Evolutionary conservation across 2,888 invertebrate species (phyloP).

Genomic region (Leucoma salicis): DNA sequence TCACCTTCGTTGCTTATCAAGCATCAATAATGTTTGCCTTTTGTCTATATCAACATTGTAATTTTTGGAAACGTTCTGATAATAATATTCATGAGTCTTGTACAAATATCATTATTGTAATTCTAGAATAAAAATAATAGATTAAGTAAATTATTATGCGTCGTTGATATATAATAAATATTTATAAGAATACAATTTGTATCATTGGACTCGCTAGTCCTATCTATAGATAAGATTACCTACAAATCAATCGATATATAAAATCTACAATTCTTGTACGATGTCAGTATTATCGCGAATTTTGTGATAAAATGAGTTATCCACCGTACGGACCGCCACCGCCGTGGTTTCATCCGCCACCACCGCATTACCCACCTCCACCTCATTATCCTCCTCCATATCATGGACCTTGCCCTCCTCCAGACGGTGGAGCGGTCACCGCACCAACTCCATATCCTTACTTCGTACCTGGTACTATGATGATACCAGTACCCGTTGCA

Average conservation of each 20-base stretch:
- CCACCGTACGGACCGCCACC: constrained; percentile 44
- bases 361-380: constrained; percentile 23
- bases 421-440: constrained; percentile 34
- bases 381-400: constrained; percentile 5
- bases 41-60: neutral
- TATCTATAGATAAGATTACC: constrained; percentile 40
- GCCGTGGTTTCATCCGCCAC: constrained; percentile 16
- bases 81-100: constrained; percentile 12
- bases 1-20: neutral
- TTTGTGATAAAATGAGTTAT: constrained; percentile 52
- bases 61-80: neutral
- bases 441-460: constrained; percentile 51
- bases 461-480: constrained; percentile 63
- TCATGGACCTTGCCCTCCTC: constrained; percentile 24
- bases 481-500: constrained; percentile 56
- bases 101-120: constrained; percentile 22
- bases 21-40: neutral
- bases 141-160: constrained; percentile 32
- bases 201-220: constrained; percentile 21
- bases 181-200: constrained; percentile 15
- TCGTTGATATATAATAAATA: constrained; percentile 29
- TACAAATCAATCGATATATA: constrained; percentile 27
- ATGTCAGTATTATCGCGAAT: constrained; percentile 20
- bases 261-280: constrained; percentile 2
- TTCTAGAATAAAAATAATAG: constrained; percentile 17